Base-by-base conservation (phyloP, 2,888 invertebrate genomes). In the Drosophila formosana region DNA sequence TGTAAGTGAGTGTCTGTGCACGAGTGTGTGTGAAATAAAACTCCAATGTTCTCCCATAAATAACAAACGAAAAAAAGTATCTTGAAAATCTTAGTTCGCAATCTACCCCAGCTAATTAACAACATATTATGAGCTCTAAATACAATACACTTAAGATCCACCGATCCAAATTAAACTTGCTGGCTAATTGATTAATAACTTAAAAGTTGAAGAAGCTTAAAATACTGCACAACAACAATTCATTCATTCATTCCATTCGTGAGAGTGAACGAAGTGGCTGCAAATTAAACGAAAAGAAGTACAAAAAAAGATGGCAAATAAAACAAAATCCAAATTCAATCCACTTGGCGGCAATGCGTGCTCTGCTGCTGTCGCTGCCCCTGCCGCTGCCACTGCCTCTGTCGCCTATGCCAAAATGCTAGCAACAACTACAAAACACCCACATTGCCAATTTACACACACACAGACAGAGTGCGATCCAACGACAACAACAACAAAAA, bases 321-420 rank as follows among this genome's bases (percentile, higher is more conserved):
- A 58, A 79, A 81, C 61, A 69, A 75, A 82, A 80, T 78, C 73
- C 71, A 73, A 85, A 82, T 80, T 72, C 80, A 85, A 85, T 82
- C 72, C 86, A 84, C 85, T 84, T 84, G 77, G 63, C 51, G 37
- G 23, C 60, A 43, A 60, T 66, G 66, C 66, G 66, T 66, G 25
- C 41, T 46, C 26, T 18, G 28, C 32, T 28, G 18, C 28, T 28
- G 6, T 28, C 32, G n/a, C 51, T 51, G 51, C 23, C 13, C 5
- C 30, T 28, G 32, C 32, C 7, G 0, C 18, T 18, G 18, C 18
- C 18, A 18, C 9, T 32, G 37, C n/a, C 34, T 53, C 57, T 53
- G 52, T 57, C 47, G 47, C 74, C 43, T 70, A 74, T 61, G 58
- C 66, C 62, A 61, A 64, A 71, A 49, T 37, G 34, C 52, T 57